Conservation (phyloP, 2,113 vertebrate genomes). For the Galbula dea region DNA sequence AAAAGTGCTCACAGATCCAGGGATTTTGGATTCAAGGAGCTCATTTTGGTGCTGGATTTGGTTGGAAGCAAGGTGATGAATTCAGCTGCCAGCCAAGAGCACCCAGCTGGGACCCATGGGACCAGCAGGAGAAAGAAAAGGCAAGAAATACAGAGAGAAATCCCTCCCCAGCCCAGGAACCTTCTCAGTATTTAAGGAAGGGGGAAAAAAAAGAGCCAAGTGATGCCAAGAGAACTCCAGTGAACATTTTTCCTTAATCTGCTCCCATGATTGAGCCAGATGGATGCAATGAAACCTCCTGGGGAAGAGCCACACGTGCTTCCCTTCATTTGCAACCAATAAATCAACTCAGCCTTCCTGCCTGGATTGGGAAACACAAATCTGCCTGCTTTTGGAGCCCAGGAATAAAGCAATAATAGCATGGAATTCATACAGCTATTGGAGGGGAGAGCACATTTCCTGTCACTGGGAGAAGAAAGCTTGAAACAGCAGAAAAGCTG, state of each 20-base stretch:
- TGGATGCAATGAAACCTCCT: slow-evolving; percentile 53
- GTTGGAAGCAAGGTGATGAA: background rate
- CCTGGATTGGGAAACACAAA: slow-evolving; percentile 33
- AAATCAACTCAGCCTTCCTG: slow-evolving; percentile 37
- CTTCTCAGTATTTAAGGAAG: background rate
- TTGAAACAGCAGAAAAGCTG: slow-evolving; percentile 3
- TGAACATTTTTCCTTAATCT: slow-evolving; percentile 34
- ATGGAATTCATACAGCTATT: slow-evolving; percentile 42
- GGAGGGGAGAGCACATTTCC: background rate
- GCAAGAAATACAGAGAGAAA: background rate
- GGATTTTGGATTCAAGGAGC: background rate
- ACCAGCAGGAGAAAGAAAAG: background rate
- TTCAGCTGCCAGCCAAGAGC: background rate
- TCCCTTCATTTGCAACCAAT: slow-evolving; percentile 59
- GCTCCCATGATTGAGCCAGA: slow-evolving; percentile 36
- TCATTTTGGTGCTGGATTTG: background rate
- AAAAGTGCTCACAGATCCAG: background rate
- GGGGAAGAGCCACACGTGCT: slow-evolving; percentile 44
- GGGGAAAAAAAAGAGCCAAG: background rate
- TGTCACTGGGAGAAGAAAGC: slow-evolving; percentile 20
- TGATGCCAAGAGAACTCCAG: background rate
- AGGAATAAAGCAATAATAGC: slow-evolving; percentile 49
- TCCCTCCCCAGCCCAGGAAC: background rate
- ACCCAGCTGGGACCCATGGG: rapidly evolving
- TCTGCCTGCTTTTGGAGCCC: slow-evolving; percentile 5